Conservation (phyloP, 2,113 vertebrate species). For the Calidris pygmaea region DNA sequence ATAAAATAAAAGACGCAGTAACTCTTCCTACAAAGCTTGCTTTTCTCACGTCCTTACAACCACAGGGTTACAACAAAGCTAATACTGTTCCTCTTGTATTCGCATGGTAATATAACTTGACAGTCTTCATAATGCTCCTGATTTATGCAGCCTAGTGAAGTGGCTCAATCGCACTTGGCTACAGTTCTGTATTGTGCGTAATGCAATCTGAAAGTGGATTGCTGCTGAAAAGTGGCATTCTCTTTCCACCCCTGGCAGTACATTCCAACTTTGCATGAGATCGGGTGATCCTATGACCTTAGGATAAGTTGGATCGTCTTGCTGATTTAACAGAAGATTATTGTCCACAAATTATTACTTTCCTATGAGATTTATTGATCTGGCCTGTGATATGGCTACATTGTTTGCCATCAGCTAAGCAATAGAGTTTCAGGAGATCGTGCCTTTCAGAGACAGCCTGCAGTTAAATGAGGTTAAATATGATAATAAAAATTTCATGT, state of each 20-base stretch:
- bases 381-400: neutral
- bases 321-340: neutral
- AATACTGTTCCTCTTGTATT: neutral
- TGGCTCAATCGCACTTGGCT: neutral
- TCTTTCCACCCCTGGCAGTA: neutral
- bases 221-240: neutral
- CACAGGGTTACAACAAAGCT: neutral
- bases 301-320: neutral
- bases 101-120: neutral
- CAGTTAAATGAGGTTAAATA: neutral
- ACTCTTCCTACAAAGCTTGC: neutral
- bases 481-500: neutral
- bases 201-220: neutral
- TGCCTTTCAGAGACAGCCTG: neutral
- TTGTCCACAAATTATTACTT: neutral
- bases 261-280: neutral
- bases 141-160: constrained; percentile 6
- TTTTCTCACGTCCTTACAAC: neutral
- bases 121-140: neutral
- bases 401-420: neutral
- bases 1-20: neutral
- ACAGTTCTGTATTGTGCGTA: neutral
- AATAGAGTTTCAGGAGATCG: neutral
- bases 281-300: neutral
- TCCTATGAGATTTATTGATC: neutral